These are phyloP conservation scores for Chrysopilus asiliformis DNA, from an alignment of 2,888 invertebrate genomes.

Conservation along the genomic window DNA sequence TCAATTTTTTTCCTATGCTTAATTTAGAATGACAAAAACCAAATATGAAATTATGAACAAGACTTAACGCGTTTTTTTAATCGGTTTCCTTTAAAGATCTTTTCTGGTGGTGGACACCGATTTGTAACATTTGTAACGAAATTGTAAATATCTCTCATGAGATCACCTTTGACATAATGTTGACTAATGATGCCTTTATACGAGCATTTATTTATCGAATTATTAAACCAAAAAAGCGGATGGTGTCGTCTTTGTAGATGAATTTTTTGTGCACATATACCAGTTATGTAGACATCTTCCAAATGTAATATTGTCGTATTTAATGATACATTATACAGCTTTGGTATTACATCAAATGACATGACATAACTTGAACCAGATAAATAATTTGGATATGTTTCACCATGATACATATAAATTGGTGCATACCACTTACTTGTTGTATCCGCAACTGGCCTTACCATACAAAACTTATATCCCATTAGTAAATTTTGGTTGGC, in stretches of 20 bases:
- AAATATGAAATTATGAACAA: slow-evolving; percentile 14
- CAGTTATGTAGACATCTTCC: slow-evolving; percentile 70
- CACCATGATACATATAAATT: slow-evolving; percentile 58
- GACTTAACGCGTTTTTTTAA: slow-evolving; percentile 18
- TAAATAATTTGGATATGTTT: slow-evolving; percentile 63
- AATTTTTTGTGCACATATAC: slow-evolving; percentile 50
- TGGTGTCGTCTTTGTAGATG: slow-evolving; percentile 47
- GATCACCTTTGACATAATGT: slow-evolving; percentile 40
- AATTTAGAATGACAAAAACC: neutral
- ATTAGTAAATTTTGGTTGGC: slow-evolving; percentile 43
- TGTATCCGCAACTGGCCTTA: slow-evolving; percentile 57
- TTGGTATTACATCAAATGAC: slow-evolving; percentile 50
- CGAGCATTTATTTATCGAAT: slow-evolving; percentile 37
- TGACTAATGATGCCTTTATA: slow-evolving; percentile 41
- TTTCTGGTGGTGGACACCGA: slow-evolving; percentile 28
- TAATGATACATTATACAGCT: slow-evolving; percentile 52
- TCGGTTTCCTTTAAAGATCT: slow-evolving; percentile 24
- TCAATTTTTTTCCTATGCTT: too few relatives aligned
- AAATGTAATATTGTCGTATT: slow-evolving; percentile 58
- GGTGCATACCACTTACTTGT: slow-evolving; percentile 76
- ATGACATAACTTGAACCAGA: slow-evolving; percentile 72
- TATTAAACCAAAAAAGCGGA: slow-evolving; percentile 43
- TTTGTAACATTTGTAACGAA: slow-evolving; percentile 28
- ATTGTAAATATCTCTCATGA: slow-evolving; percentile 35
- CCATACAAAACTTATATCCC: slow-evolving; percentile 67